Evolutionary conservation across 2,113 vertebrate species (phyloP).

Genomic region (Sinocyclocheilus grahami): DNA sequence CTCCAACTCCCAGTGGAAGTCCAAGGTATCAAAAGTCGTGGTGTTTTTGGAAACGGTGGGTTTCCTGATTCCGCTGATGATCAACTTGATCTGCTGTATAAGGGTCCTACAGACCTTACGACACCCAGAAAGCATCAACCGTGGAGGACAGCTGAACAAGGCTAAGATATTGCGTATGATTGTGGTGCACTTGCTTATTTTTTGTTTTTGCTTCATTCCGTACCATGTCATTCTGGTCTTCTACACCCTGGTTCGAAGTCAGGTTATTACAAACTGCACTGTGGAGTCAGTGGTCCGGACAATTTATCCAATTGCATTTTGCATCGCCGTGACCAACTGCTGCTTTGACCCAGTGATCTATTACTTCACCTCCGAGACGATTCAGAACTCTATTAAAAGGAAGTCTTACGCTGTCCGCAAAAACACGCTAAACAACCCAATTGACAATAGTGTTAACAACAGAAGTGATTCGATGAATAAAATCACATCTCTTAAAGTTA

Average conservation of each 20-base stretch:
- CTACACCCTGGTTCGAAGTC: slow-evolving; percentile 84
- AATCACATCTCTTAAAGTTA: slow-evolving; percentile 75
- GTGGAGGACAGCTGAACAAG: slow-evolving; percentile 81
- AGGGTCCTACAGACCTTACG: slow-evolving; percentile 82
- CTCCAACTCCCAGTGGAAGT: slow-evolving; percentile 79
- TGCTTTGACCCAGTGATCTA: slow-evolving; percentile 88
- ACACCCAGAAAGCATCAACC: slow-evolving; percentile 75
- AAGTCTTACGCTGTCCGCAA: slow-evolving; percentile 68
- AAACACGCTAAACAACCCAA: slow-evolving; percentile 65
- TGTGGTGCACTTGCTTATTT: slow-evolving; percentile 83
- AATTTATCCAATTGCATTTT: slow-evolving; percentile 84
- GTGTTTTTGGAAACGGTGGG: slow-evolving; percentile 84
- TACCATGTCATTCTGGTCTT: slow-evolving; percentile 83
- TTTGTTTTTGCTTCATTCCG: slow-evolving; percentile 86
- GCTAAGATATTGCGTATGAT: slow-evolving; percentile 85
- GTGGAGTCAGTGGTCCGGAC: slow-evolving; percentile 76
- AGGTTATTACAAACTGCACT: slow-evolving; percentile 77
- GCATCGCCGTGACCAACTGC: slow-evolving; percentile 85
- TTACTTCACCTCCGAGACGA: slow-evolving; percentile 87
- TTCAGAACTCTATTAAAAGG: slow-evolving; percentile 85
- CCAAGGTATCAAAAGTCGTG: slow-evolving; percentile 81
- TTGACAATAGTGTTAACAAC: slow-evolving; percentile 67
- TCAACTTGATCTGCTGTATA: slow-evolving; percentile 83
- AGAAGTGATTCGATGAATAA: slow-evolving; percentile 71
- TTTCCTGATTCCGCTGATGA: slow-evolving; percentile 84